phyloP scores from a whole-genome alignment of 2,113 vertebrate species.

The Vulpes vulpes region DNA sequence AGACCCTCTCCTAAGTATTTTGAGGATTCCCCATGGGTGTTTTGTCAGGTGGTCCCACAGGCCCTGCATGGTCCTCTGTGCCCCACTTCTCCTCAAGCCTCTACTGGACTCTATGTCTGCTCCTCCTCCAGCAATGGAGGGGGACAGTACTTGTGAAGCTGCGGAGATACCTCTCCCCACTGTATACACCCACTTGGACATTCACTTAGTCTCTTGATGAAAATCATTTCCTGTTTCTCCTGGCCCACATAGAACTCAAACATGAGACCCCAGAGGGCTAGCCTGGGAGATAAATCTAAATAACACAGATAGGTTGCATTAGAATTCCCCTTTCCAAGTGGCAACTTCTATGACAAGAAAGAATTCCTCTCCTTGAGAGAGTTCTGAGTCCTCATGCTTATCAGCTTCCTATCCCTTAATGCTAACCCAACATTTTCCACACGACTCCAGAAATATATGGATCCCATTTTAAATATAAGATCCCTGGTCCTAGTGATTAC shows the following conservation, averaged over 20 bases:
- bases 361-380: neutral
- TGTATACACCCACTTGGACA: neutral
- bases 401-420: neutral
- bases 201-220: neutral
- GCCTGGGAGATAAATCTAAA: neutral
- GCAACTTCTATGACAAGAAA: neutral
- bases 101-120: neutral
- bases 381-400: neutral
- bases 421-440: neutral
- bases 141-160: neutral
- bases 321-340: neutral
- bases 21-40: neutral
- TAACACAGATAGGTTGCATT: neutral
- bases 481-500: neutral
- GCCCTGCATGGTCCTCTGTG: no score
- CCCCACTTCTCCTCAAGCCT: neutral
- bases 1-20: neutral
- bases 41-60: neutral
- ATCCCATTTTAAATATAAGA: neutral
- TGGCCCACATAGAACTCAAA: neutral
- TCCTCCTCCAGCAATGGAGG: neutral
- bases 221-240: conserved; percentile 16
- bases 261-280: neutral
- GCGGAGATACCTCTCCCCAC: accelerated
- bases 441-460: neutral